Evolutionary conservation across 2,797 vertebrate genomes (phyloP), one percentile per base, ranked within the genome.

Genomic region (Amphiprion clarkii): DNA sequence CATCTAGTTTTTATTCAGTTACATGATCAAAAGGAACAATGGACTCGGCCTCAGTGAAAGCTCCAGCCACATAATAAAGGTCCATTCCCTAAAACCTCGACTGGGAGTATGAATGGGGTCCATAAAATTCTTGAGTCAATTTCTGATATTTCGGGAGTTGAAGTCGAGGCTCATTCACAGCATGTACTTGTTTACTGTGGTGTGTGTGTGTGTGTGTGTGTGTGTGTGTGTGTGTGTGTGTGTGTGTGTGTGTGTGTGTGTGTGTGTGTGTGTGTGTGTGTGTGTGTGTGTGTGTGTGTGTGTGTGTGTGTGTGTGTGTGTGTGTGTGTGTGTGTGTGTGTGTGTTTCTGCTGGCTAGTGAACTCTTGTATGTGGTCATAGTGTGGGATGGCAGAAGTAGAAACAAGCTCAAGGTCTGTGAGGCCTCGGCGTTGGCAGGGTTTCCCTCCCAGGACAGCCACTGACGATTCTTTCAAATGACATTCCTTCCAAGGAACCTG

Each of bases 331-430:
- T 76, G 81, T 77, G 67, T 58, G 82, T 88, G 82, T 88, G 74
- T 87, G 23, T 59, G 52, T 71, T 89, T 84, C 76, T 88, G 77
- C 71, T 89, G 83, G 85, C 84, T 63, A 7, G 5, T 63, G 76
- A 72, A 76, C 76, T 79, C 78, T 65, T 63, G 39, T 68, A 83
- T 82, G 85, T 73, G 87, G 88, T 86, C 76, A 55, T 69, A 46
- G 76, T 89, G 84, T 56, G 77, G 84, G 73, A 83, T 89, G 83
- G 84, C 84, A 87, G 79, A 57, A 79, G 84, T 58, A 92, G 85
- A 85, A 85, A 81, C 67, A 62, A 67, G 85, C 88, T 86, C 83
- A 87, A 85, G 86, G 78, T 82, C 78, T 76, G 68, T 25, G 74
- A 85, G 81, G 73, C 78, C 84, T 82, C 57, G 25, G 53, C 23